phyloP scores from a whole-genome alignment of 2,888 invertebrate genomes.

The Dilophus febrilis region DNA sequence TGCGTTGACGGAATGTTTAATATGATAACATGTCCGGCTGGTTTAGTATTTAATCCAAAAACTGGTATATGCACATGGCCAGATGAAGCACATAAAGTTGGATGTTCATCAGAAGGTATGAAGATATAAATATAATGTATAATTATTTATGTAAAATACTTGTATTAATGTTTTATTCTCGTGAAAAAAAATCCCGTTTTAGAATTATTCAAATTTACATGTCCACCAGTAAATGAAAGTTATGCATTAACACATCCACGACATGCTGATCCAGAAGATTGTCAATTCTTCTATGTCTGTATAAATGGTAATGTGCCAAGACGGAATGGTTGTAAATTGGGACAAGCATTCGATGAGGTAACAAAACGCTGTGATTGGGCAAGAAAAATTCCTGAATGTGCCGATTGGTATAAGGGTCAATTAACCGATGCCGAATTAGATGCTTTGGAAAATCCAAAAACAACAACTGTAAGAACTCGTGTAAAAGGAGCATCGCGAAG shows the following conservation, averaged over 20 bases:
- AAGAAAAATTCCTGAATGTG: constrained; percentile 74
- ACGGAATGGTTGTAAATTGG: constrained; percentile 72
- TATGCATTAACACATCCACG: constrained; percentile 65
- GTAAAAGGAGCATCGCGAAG: constrained; percentile 26
- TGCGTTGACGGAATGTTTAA: constrained; percentile 81
- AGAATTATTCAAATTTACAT: constrained; percentile 71
- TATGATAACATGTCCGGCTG: constrained; percentile 75
- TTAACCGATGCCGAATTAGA: constrained; percentile 64
- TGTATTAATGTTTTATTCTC: no score
- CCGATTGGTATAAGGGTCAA: constrained; percentile 78
- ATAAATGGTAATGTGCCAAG: constrained; percentile 74
- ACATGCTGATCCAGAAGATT: constrained; percentile 74
- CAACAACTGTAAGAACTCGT: constrained; percentile 39
- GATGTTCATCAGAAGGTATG: constrained; percentile 61
- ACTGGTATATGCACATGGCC: constrained; percentile 87
- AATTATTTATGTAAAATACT: no score
- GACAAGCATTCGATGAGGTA: constrained; percentile 75
- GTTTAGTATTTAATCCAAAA: constrained; percentile 74
- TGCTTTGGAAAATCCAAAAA: constrained; percentile 58
- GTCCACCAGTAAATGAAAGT: constrained; percentile 59
- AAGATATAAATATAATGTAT: no score
- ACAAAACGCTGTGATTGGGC: constrained; percentile 71
- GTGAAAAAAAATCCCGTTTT: no score
- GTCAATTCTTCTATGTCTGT: constrained; percentile 84
- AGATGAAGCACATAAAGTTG: constrained; percentile 75